Conservation (phyloP, 2,797 vertebrate species). For the Bovichtus variegatus region DNA sequence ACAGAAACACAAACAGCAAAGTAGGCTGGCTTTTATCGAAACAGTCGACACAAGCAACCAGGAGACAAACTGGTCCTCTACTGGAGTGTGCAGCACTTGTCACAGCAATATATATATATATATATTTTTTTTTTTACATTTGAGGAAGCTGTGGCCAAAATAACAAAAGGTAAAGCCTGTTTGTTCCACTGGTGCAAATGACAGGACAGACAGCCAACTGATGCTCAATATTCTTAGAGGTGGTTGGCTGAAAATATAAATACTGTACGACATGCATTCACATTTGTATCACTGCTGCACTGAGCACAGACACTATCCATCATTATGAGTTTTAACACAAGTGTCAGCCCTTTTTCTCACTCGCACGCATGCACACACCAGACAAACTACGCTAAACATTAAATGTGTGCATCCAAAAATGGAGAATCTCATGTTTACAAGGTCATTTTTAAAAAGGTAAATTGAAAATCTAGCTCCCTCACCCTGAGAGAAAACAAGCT, state of each 20-base stretch:
- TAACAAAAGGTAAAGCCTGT: constrained; percentile 42
- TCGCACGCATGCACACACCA: background rate
- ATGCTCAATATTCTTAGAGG: constrained; percentile 29
- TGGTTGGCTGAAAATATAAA: constrained; percentile 30
- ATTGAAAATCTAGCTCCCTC: constrained; percentile 39
- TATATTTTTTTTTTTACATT: constrained; percentile 61
- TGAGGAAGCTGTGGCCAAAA: constrained; percentile 51
- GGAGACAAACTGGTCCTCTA: constrained; percentile 64
- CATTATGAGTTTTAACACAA: background rate
- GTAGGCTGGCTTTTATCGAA: constrained; percentile 76
- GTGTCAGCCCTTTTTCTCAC: constrained; percentile 14
- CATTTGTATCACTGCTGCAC: constrained; percentile 17
- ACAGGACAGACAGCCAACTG: constrained; percentile 13
- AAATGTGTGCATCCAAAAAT: constrained; percentile 32
- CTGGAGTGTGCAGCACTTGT: constrained; percentile 64
- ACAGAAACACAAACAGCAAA: constrained; percentile 79
- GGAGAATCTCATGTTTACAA: constrained; percentile 53
- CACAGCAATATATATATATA: constrained; percentile 65
- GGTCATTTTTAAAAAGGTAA: constrained; percentile 61
- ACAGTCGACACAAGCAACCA: constrained; percentile 63
- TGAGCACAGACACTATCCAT: constrained; percentile 23
- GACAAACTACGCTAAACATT: constrained; percentile 8
- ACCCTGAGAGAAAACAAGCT: constrained; percentile 48
- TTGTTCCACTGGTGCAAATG: constrained; percentile 40
- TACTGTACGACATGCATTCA: constrained; percentile 16